Percentiles rank a stretch among this genome's conserved stretches.
These are phyloP conservation scores for Sarcophilus harrisii DNA, from an alignment of 2,797 vertebrate genomes.

Conservation along the genomic window DNA sequence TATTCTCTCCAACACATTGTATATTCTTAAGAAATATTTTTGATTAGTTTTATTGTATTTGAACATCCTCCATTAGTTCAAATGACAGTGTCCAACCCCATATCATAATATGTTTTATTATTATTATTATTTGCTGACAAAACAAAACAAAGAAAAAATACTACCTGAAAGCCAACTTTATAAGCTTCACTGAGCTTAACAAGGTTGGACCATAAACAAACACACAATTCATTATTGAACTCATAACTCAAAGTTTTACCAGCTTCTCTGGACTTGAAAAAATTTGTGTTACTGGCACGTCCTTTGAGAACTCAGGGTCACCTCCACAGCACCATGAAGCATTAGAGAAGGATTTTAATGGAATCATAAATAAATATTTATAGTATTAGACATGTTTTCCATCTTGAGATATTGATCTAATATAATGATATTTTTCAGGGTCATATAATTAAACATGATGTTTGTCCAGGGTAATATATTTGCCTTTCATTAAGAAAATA, in stretches of 20 bases:
- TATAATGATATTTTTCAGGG: neutral
- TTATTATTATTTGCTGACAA: neutral
- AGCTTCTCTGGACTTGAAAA: neutral
- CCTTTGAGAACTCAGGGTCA: neutral
- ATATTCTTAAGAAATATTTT: neutral
- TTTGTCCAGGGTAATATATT: constrained; percentile 2
- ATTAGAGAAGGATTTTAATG: neutral
- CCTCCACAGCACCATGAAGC: neutral
- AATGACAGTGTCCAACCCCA: neutral
- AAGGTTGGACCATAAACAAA: neutral
- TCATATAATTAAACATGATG: neutral
- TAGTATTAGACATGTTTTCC: neutral
- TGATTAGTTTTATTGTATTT: neutral
- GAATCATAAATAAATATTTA: constrained; percentile 6
- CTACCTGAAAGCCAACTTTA: neutral
- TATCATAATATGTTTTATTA: neutral
- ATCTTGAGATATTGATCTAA: constrained; percentile 6
- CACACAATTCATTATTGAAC: neutral
- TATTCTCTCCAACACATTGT: neutral
- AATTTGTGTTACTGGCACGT: neutral
- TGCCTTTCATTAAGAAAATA: constrained; percentile 37
- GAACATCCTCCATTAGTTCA: neutral
- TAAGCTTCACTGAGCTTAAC: neutral
- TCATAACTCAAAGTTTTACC: neutral
- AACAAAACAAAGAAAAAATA: neutral